These are phyloP conservation scores for Oreotrochilus melanogaster DNA, from an alignment of 2,113 vertebrate species.

Conservation along the genomic window DNA sequence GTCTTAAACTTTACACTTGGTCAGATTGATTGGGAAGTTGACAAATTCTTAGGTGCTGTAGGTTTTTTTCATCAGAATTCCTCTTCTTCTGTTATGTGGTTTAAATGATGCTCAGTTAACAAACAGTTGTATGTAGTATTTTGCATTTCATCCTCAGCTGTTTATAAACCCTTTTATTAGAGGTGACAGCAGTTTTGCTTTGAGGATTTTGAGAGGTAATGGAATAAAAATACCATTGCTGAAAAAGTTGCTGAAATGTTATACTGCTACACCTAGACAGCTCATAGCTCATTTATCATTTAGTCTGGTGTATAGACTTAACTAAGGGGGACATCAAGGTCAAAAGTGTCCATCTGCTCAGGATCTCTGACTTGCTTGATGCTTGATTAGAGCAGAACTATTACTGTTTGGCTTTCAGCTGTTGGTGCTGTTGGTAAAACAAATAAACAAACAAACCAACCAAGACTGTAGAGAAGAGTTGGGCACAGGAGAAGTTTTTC, in stretches of 20 bases:
- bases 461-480: neutral
- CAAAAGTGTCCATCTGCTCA: neutral
- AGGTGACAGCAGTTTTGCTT: fast-evolving
- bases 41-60: neutral
- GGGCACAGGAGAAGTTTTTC: neutral
- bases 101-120: neutral
- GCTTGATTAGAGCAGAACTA: fast-evolving
- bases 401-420: neutral
- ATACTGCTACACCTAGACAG: neutral
- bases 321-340: neutral
- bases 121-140: fast-evolving
- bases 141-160: neutral
- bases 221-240: neutral
- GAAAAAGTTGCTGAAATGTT: neutral
- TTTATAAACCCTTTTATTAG: fast-evolving
- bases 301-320: neutral
- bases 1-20: neutral
- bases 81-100: neutral
- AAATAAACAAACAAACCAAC: neutral
- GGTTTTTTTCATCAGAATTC: neutral
- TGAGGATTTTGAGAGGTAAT: neutral
- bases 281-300: neutral
- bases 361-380: neutral
- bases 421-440: neutral
- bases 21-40: neutral